Evolutionary conservation across 2,113 vertebrate species (phyloP).

Genomic region (Gallinago undulata): DNA sequence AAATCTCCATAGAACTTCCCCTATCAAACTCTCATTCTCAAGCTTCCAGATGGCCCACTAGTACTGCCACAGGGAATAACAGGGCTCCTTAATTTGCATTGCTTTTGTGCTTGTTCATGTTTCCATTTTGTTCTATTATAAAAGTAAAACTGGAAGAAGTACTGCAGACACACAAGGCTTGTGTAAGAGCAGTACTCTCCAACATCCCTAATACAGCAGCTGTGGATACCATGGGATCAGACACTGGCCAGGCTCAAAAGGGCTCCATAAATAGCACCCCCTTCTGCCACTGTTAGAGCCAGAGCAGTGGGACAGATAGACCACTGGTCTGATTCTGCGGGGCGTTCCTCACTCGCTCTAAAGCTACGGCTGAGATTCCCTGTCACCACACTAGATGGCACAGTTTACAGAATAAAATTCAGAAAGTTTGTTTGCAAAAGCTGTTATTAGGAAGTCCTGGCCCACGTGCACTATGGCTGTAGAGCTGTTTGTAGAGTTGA

Average conservation of each 20-base stretch:
- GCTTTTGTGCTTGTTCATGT: not conserved
- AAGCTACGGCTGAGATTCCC: not conserved
- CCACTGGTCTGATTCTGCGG: not conserved
- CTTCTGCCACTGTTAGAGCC: not conserved
- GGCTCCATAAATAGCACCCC: not conserved
- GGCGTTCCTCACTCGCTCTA: not conserved
- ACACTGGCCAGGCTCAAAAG: not conserved
- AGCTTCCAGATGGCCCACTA: accelerated
- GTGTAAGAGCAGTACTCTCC: not conserved
- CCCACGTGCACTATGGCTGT: not conserved
- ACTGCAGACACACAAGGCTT: not conserved
- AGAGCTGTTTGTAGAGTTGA: not conserved
- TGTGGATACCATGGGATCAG: not conserved
- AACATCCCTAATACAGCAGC: not conserved
- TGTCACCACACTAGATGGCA: conserved; percentile 30
- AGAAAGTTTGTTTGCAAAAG: not conserved
- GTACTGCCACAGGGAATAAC: not conserved
- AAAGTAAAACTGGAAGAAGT: not conserved
- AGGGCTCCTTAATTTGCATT: not conserved
- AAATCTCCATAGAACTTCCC: not conserved
- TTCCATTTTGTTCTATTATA: not conserved
- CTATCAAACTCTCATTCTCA: not conserved
- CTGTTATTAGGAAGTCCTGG: no score
- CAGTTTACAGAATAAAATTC: not conserved
- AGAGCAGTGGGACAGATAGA: not conserved